Evolutionary conservation across 1,140 invertebrate genomes (phyloP).

Genomic region (Tribolium castaneum): DNA sequence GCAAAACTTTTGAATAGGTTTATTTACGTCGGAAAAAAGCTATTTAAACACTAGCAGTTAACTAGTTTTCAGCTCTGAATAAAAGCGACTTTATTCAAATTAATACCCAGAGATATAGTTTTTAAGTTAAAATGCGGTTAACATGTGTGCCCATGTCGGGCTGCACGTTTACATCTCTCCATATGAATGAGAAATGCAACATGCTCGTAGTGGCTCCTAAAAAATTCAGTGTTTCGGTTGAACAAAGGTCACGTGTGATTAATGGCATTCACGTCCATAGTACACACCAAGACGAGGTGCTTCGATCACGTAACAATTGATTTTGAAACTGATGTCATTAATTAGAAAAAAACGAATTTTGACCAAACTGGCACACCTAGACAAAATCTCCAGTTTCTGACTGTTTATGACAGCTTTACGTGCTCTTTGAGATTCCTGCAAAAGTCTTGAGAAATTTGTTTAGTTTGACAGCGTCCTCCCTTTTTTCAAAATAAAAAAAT

Average conservation of each 20-base stretch:
- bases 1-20: not conserved
- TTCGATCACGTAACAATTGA: not conserved
- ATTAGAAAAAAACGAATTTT: too few species aligned
- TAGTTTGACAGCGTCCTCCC: too few species aligned
- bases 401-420: too few species aligned
- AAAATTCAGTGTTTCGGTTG: constrained; percentile 26
- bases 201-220: constrained; percentile 6
- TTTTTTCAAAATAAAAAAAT: too few species aligned
- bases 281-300: constrained; percentile 12
- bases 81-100: constrained; percentile 26
- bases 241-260: constrained; percentile 22
- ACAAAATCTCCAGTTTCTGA: too few species aligned
- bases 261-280: constrained; percentile 10
- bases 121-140: constrained; percentile 27
- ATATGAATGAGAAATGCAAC: constrained; percentile 34
- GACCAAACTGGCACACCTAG: too few species aligned
- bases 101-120: constrained; percentile 21
- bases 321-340: too few species aligned
- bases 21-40: not conserved
- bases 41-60: constrained; percentile 22
- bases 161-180: constrained; percentile 27
- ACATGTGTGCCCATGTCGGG: constrained; percentile 16
- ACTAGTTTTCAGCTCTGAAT: constrained; percentile 14
- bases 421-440: too few species aligned
- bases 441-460: too few species aligned